A percentile compares a stretch with the other conserved stretches of the same genome.
These are phyloP conservation scores for Hippocampus guttulatus DNA, from an alignment of 2,113 vertebrate species.

Conservation along the genomic window DNA sequence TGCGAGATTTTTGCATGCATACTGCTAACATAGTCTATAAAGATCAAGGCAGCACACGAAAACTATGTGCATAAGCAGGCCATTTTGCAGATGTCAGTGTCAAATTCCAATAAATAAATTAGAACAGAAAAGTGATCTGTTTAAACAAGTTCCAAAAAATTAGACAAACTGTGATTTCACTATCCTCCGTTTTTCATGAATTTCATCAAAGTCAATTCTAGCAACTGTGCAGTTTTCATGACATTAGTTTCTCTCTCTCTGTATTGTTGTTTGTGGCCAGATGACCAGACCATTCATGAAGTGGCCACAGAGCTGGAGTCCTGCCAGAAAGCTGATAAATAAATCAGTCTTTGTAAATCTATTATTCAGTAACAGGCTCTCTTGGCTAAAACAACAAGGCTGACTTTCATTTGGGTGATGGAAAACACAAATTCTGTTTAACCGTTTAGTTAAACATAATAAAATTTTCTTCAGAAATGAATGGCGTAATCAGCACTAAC, in stretches of 20 bases:
- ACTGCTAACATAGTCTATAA: not conserved
- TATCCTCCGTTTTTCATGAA: not conserved
- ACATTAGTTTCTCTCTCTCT: not conserved
- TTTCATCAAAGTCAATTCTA: not conserved
- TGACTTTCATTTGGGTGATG: constrained; percentile 23
- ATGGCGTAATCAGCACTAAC: not conserved
- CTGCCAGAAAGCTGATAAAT: constrained; percentile 66
- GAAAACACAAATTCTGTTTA: constrained; percentile 16
- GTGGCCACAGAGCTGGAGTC: constrained; percentile 43
- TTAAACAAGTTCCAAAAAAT: constrained; percentile 4
- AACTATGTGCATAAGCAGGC: constrained; percentile 42
- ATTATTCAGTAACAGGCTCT: constrained; percentile 67
- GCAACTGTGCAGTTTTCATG: not conserved
- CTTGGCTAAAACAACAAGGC: constrained; percentile 38
- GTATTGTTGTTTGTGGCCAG: constrained; percentile 7
- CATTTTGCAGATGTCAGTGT: constrained; percentile 10
- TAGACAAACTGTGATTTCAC: not conserved
- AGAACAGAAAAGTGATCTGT: constrained; percentile 15
- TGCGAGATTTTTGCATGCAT: not conserved
- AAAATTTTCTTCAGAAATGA: not conserved
- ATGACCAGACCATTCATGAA: constrained; percentile 32
- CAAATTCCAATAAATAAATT: not conserved
- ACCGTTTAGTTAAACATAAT: not conserved
- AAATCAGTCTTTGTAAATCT: constrained; percentile 66
- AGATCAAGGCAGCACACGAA: not conserved